phyloP scores from a whole-genome alignment of 1,140 invertebrate species.

The Drosophila repletoides region DNA sequence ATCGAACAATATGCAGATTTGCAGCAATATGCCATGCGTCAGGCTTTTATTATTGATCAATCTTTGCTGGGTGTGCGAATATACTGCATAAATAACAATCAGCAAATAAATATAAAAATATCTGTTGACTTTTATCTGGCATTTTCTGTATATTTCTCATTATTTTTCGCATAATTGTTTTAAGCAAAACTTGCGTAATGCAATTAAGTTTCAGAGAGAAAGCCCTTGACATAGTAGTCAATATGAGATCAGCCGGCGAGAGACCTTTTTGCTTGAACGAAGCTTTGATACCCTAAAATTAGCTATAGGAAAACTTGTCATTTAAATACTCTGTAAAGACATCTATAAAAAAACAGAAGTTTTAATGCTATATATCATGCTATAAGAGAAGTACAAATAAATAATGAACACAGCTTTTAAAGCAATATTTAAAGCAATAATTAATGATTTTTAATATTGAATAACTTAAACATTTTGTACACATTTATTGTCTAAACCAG shows the following conservation, averaged over 20 bases:
- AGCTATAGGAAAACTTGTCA: too few species aligned
- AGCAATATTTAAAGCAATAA: too few species aligned
- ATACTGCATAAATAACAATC: constrained; percentile 33
- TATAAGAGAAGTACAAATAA: too few species aligned
- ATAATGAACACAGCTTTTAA: too few species aligned
- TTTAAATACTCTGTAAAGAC: too few species aligned
- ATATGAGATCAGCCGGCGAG: constrained; percentile 38
- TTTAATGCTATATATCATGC: too few species aligned
- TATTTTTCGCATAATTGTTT: constrained; percentile 31
- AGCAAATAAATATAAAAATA: not conserved
- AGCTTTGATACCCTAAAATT: too few species aligned
- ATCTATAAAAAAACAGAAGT: too few species aligned
- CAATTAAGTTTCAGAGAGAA: constrained; percentile 53
- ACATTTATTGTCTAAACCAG: too few species aligned
- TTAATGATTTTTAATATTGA: too few species aligned
- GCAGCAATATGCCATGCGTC: constrained; percentile 36
- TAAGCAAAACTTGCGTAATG: constrained; percentile 62
- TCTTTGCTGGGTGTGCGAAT: constrained; percentile 31
- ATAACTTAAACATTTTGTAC: too few species aligned
- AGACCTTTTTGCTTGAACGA: too few species aligned
- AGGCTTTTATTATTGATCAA: not conserved
- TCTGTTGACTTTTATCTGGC: not conserved
- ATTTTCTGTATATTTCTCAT: not conserved
- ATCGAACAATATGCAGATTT: not conserved
- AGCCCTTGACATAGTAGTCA: constrained; percentile 71